These are phyloP conservation scores for Nerophis lumbriciformis DNA, from an alignment of 2,113 vertebrate genomes.

Conservation along the genomic window DNA sequence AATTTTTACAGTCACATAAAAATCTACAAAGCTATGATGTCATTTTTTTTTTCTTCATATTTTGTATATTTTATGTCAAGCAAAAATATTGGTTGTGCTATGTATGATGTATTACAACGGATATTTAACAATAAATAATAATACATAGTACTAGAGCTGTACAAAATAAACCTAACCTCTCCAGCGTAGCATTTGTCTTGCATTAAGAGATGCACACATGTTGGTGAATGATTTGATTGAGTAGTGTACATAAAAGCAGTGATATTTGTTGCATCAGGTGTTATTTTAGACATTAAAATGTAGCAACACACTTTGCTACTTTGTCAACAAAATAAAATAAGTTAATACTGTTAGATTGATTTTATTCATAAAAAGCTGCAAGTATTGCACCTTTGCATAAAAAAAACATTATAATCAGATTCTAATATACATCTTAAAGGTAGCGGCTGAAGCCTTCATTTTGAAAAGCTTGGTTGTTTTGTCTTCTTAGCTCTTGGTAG, in stretches of 20 bases:
- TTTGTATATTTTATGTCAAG: constrained; percentile 56
- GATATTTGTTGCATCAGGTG: constrained; percentile 10
- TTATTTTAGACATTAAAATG: constrained; percentile 3
- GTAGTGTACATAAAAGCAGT: constrained; percentile 18
- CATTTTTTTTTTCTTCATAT: constrained; percentile 48
- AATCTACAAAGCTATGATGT: constrained; percentile 71
- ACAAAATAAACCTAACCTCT: constrained; percentile 70
- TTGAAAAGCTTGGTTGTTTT: constrained; percentile 19
- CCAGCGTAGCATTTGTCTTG: constrained; percentile 52
- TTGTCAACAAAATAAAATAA: constrained; percentile 26
- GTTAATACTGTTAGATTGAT: constrained; percentile 32
- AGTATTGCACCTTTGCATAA: constrained; percentile 31
- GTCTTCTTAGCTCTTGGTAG: constrained; percentile 29
- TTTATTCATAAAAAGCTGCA: constrained; percentile 13
- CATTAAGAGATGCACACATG: constrained; percentile 42
- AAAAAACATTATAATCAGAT: constrained; percentile 33
- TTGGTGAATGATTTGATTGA: constrained; percentile 26
- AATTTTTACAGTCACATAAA: constrained; percentile 69
- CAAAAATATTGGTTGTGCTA: constrained; percentile 66
- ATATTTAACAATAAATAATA: constrained; percentile 64
- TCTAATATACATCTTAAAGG: constrained; percentile 52
- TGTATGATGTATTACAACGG: constrained; percentile 58
- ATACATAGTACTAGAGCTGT: constrained; percentile 75
- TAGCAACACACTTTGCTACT: not conserved
- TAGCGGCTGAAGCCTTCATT: constrained; percentile 17